These are phyloP conservation scores for Maccullochella peelii DNA, from an alignment of 2,113 vertebrate species.

Conservation along the genomic window DNA sequence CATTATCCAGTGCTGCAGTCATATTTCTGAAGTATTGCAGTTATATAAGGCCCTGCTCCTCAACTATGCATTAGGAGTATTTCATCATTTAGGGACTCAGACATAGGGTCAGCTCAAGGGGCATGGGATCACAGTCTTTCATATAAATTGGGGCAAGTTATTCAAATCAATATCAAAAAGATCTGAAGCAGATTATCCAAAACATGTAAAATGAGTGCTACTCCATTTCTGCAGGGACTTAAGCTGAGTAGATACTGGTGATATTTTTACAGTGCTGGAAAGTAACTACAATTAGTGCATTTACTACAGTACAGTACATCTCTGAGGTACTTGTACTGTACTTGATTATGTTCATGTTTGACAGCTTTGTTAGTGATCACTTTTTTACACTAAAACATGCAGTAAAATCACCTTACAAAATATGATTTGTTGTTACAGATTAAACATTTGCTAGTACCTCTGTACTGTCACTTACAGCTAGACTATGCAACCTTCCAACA, in stretches of 20 bases:
- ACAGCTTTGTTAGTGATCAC: no score
- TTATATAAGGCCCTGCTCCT: conserved; percentile 11
- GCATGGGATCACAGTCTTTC: neutral
- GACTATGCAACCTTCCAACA: neutral
- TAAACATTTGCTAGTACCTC: neutral
- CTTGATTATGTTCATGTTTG: no score
- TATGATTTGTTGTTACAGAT: neutral
- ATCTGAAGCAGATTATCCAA: neutral
- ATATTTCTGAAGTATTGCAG: conserved; percentile 30
- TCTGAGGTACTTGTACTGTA: no score
- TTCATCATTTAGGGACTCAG: neutral
- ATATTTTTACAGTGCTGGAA: no score
- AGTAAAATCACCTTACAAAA: neutral
- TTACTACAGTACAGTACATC: no score
- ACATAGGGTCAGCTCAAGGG: neutral
- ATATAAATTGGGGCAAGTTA: neutral
- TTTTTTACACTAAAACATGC: no score
- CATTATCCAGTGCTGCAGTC: conserved; percentile 20
- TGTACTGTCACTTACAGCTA: neutral
- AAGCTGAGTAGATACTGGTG: no score
- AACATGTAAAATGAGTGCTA: neutral
- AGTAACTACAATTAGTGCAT: no score
- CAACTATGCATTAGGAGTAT: conserved; percentile 14
- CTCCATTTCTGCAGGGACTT: neutral
- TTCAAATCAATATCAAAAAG: neutral